A percentile compares a stretch with the other conserved stretches of the same genome.
These are phyloP conservation scores for Heterocephalus glaber DNA, from an alignment of 2,113 vertebrate genomes.

Conservation along the genomic window DNA sequence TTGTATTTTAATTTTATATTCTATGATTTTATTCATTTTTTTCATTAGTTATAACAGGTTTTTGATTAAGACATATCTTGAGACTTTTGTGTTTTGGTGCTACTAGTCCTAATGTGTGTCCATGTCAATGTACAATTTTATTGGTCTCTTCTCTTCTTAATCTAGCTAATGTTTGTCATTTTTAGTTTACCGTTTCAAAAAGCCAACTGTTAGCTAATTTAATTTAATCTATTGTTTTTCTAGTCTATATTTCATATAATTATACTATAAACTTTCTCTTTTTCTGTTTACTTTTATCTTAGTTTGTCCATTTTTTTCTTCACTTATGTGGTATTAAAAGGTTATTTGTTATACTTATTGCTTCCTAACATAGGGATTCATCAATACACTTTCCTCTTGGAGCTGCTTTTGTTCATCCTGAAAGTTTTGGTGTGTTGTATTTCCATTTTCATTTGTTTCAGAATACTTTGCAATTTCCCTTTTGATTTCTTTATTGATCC, in stretches of 20 bases:
- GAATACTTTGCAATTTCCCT: background rate
- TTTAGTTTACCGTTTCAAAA: background rate
- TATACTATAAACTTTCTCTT: background rate
- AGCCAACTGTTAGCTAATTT: background rate
- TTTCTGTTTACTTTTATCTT: background rate
- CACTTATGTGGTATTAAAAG: background rate
- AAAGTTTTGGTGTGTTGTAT: background rate
- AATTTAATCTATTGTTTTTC: background rate
- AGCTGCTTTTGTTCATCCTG: background rate
- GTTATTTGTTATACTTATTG: background rate
- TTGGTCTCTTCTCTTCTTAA: background rate
- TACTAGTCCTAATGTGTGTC: background rate
- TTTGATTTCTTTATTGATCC: background rate
- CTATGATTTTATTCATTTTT: background rate
- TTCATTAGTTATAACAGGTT: background rate
- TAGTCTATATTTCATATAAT: background rate
- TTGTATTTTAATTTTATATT: background rate
- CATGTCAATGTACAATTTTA: background rate
- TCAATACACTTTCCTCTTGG: background rate
- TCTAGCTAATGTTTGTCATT: background rate
- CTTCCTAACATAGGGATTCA: background rate
- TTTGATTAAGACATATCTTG: background rate
- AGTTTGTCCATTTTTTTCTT: background rate
- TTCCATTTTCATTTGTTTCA: background rate
- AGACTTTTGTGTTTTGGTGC: background rate